Base-by-base conservation (phyloP, 2,113 vertebrate species). In the Nothobranchius furzeri region DNA sequence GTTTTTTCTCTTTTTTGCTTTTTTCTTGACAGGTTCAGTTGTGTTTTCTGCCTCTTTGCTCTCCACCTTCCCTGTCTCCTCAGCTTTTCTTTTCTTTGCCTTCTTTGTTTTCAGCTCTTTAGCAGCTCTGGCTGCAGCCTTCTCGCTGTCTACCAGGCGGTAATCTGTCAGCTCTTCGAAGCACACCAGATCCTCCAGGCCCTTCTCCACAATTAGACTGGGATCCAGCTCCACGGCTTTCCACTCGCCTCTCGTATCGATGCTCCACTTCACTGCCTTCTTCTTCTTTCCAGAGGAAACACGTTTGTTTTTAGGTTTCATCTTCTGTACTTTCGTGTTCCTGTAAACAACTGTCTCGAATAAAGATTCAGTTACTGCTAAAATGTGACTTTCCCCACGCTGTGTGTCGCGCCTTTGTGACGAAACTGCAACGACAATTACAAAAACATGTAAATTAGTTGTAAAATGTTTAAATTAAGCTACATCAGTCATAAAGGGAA, bases 81-180 rank as follows among this genome's bases (percentile, higher is more conserved):
- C 81, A 11, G 17, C 66, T 45, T 87, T 87, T 64, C 93, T 94
- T 83, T 96, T 95, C 76, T 93, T 95, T 3, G 76, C 82, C 15
- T 81, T 70, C 6, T 75, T 30, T n/a, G 14, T 46, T 68, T 79
- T 51, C 85, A 92, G 78, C 88, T 94, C 85, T 67, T 90, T 63
- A 4, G 59, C 45, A 30, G 74, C 85, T 67, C 89, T 63, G 6
- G 61, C 47, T 36, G 74, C 85, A 3, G 86, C 82, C 46, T 87
- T 87, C 1, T 88, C 81, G 3, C 93, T 75, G 70, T 92, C 92
- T 14, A 98, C 82, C 65, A 98, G 61, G 1, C 82, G 86, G 70
- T 99, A 99, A 15, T 95, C 91, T 1, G 93, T 94, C 62, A 99
- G 94, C 40, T 99, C 96, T 79, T 99, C 97, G 76, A 98, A 95